These are phyloP conservation scores for Limnephilus auricula DNA, from an alignment of 2,888 invertebrate genomes.

Conservation along the genomic window DNA sequence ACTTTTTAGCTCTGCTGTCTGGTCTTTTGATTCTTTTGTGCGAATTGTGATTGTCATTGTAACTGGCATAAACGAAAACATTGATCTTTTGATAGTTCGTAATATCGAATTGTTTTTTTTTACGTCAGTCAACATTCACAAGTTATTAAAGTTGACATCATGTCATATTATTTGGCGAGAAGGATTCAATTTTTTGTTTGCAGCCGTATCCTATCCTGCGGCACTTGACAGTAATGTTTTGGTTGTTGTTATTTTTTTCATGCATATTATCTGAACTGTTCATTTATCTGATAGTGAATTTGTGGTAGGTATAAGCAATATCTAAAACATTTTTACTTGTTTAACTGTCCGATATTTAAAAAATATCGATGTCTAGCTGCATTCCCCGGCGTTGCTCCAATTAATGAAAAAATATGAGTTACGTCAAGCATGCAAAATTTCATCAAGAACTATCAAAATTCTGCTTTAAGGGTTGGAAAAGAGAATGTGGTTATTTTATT, in stretches of 20 bases:
- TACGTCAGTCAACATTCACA: not conserved
- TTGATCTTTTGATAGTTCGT: slow-evolving; percentile 1
- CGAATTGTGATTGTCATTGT: not conserved
- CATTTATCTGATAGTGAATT: not conserved
- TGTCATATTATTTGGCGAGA: not conserved
- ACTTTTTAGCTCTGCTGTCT: not conserved
- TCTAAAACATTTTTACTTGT: not conserved
- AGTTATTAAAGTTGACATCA: not conserved
- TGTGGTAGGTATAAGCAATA: not conserved
- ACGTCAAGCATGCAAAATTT: too few relatives aligned
- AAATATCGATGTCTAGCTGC: too few relatives aligned
- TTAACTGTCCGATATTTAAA: too few relatives aligned
- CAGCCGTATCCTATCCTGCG: too few relatives aligned
- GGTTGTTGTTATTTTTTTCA: too few relatives aligned
- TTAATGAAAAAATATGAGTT: too few relatives aligned
- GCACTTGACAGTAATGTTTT: too few relatives aligned
- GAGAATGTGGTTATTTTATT: too few relatives aligned
- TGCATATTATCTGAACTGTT: too few relatives aligned
- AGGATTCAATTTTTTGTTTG: not conserved
- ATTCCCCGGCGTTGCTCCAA: too few relatives aligned
- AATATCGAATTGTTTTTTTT: not conserved
- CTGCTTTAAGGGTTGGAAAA: too few relatives aligned
- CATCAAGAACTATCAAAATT: too few relatives aligned
- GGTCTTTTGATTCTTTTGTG: slow-evolving; percentile 2
- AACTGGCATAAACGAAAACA: not conserved